Evolutionary conservation across 2,888 invertebrate genomes (phyloP).

Genomic region (Cloeon dipterum): DNA sequence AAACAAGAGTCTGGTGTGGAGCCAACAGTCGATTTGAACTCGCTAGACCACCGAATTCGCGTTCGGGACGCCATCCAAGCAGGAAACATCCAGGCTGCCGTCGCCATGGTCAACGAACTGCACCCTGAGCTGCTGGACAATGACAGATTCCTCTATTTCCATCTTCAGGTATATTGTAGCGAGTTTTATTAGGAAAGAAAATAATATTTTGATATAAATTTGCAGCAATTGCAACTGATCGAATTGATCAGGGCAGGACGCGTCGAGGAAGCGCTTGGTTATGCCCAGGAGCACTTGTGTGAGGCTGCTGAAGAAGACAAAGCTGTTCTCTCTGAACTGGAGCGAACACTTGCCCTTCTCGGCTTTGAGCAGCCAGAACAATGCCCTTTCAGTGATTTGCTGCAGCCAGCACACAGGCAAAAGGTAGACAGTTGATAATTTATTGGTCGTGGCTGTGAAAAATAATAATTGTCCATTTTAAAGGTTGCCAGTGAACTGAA

Average conservation of each 20-base stretch:
- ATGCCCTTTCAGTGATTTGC: constrained; percentile 84
- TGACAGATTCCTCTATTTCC: constrained; percentile 87
- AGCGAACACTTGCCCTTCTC: constrained; percentile 77
- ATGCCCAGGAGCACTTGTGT: constrained; percentile 73
- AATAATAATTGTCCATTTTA: constrained; percentile 8
- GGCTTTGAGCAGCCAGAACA: constrained; percentile 92
- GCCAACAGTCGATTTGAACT: constrained; percentile 54
- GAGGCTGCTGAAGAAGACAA: constrained; percentile 72
- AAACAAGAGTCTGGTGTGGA: constrained; percentile 78
- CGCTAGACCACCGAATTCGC: constrained; percentile 73
- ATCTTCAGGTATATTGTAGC: constrained; percentile 44
- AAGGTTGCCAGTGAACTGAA: constrained; percentile 92
- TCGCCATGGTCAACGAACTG: constrained; percentile 75
- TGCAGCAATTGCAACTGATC: constrained; percentile 68
- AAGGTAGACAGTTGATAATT: constrained; percentile 31
- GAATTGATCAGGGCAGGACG: constrained; percentile 66
- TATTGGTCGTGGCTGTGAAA: not conserved
- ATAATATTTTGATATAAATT: constrained; percentile 7
- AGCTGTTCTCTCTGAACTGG: constrained; percentile 46
- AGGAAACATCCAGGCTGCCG: constrained; percentile 82
- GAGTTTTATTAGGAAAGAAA: too few relatives aligned
- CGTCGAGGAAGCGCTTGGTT: constrained; percentile 70
- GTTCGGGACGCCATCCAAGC: constrained; percentile 86
- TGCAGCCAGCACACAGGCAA: constrained; percentile 84
- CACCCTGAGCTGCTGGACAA: constrained; percentile 90